Percentiles rank a stretch among this genome's conserved stretches.
phyloP scores from a whole-genome alignment of 2,797 vertebrate genomes.

The Acanthurus tractus region DNA sequence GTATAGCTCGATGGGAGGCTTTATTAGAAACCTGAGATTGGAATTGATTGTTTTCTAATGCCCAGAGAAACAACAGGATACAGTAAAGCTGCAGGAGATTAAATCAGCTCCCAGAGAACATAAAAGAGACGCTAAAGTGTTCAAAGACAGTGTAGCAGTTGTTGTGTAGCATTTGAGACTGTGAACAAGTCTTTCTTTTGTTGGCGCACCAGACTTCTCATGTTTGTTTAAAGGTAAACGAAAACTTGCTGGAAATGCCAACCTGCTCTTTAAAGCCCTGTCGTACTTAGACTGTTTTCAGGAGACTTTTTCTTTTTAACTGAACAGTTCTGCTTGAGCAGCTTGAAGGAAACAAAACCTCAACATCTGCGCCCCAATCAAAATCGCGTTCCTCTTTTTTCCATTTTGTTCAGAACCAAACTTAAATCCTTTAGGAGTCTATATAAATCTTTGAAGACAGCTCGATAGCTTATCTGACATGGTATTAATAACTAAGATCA shows the following conservation, averaged over 20 bases:
- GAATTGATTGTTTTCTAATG: slow-evolving; percentile 80
- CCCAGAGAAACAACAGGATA: slow-evolving; percentile 72
- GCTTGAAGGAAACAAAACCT: neutral
- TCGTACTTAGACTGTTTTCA: neutral
- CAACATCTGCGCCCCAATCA: neutral
- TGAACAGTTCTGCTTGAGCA: neutral
- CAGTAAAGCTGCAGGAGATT: slow-evolving; percentile 65
- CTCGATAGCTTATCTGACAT: neutral
- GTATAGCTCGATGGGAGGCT: slow-evolving; percentile 66
- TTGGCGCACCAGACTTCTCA: neutral
- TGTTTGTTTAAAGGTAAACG: slow-evolving; percentile 15
- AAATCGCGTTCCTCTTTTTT: too few relatives aligned
- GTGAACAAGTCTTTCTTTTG: neutral
- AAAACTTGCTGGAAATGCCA: slow-evolving; percentile 1
- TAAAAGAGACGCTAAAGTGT: slow-evolving; percentile 18
- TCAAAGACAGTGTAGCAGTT: slow-evolving; percentile 1
- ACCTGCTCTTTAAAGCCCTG: neutral
- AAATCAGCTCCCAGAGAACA: slow-evolving; percentile 31
- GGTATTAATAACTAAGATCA: neutral
- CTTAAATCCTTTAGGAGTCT: too few relatives aligned
- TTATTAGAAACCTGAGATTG: slow-evolving; percentile 80
- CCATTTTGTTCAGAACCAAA: too few relatives aligned
- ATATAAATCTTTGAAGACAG: too few relatives aligned
- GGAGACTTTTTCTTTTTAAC: neutral
- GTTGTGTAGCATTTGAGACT: neutral